A percentile compares a stretch with the other conserved stretches of the same genome.
Conservation (phyloP, 2,113 vertebrate genomes). For the Spilogale gracilis region DNA sequence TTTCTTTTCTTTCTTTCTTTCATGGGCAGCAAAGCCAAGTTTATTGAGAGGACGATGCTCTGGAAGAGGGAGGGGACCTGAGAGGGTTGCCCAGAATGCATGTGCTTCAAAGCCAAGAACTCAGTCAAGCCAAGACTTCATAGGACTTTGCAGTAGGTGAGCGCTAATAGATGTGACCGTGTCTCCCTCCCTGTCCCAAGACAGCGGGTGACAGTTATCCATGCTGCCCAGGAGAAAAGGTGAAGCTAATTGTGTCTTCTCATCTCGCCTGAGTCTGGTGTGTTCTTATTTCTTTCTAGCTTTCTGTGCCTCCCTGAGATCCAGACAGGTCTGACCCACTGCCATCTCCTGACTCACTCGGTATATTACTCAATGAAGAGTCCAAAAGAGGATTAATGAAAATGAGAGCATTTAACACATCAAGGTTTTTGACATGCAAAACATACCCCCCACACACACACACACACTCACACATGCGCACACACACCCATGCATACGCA, state of each 20-base stretch:
- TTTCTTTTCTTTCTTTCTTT: too few relatives aligned
- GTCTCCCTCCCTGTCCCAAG: background rate
- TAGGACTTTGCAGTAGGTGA: background rate
- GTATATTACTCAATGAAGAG: background rate
- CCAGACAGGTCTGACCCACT: background rate
- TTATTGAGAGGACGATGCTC: background rate
- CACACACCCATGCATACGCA: background rate
- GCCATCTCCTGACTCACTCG: background rate
- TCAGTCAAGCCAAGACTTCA: background rate
- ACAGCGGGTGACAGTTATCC: accelerated
- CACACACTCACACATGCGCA: background rate
- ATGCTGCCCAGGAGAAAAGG: accelerated
- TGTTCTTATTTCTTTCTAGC: background rate
- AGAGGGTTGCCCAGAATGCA: background rate
- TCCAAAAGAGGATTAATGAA: background rate
- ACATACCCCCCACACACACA: too few relatives aligned
- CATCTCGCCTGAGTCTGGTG: background rate
- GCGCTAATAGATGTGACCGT: accelerated
- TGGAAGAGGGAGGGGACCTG: background rate
- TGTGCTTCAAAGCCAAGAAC: too few relatives aligned
- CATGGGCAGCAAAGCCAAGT: background rate
- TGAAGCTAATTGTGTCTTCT: background rate
- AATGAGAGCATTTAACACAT: background rate
- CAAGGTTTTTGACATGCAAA: background rate
- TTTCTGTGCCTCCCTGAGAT: background rate